Base-by-base conservation (phyloP, 2,888 invertebrate genomes). In the Cosmorhoe ocellata region DNA sequence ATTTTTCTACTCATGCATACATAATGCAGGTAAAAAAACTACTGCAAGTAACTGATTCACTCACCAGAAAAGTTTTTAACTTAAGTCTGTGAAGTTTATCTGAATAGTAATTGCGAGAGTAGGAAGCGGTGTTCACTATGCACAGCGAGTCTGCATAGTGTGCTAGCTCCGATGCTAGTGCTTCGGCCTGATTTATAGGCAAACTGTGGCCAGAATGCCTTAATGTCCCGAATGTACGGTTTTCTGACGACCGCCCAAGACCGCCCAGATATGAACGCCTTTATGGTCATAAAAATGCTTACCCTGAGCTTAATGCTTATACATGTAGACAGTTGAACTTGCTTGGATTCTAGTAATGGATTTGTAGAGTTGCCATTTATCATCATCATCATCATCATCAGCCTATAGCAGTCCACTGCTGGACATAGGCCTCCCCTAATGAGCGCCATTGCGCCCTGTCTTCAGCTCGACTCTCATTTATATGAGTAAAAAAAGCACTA, bases 151-250 rank as follows among this genome's bases (percentile, higher is more conserved):
- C 28, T 52, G 47, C 38, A 46, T 40, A 41, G 32, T 39, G 32
- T 39, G 32, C 40, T 44, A 43, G 33, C 41, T 51, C 31, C 30
- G 24, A 24, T 22, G 49, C 39, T 44, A 45, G 48, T 44, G 48
- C 48, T 48, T 44, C 13, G 63, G 64, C 58, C 68, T 75, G 81
- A 85, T 86, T 84, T 84, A 85, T 81, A 65, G 75, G 63, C 61
- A 63, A 66, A 69, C 71, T 81, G 81, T 79, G 79, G 68, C 69
- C 74, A 74, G 76, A 83, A 81, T 80, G 74, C 76, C 63, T 67
- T 78, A 81, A 81, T 81, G 74, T 74, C 76, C 74, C 75, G 68
- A 81, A 77, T 78, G 74, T 51, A 56, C 50, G 46, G 44, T 44
- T 48, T 52, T 69, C 66, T 63, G 58, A 62, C 63, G 59, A 63